Evolutionary conservation across 2,797 vertebrate species (phyloP), one percentile per base, ranked within the genome.

Genomic region (Aulostomus chinensis): DNA sequence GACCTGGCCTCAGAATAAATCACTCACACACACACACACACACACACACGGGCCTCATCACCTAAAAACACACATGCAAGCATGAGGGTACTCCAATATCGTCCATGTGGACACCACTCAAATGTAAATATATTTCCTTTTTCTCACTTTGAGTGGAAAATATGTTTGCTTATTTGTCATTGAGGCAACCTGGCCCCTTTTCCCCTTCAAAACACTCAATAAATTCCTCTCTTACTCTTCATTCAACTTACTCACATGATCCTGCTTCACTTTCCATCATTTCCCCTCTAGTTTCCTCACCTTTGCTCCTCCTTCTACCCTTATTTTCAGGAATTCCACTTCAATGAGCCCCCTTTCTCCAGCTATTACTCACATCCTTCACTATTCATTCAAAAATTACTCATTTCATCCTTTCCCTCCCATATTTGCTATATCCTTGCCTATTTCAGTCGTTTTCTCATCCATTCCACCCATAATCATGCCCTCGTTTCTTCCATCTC

Each of bases 1-100:
- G 76, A 60, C 47, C 54, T 60, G 69, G 71, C 78, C 61, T 68
- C 64, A 29, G 60, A 73, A 73, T 75, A 83, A 86, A 86, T 86
- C 68, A 81, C 18, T 13, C 32, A 16, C 28, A 26, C 21, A 16
- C 34, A n/a, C 15, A 48, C 32, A 35, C 24, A 53, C 31, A 48
- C 59, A 28, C 31, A 51, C 36, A 34, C 31, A 42, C 18, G 48
- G 48, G 41, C 49, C 39, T 55, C 13, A 12, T 35, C 46, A 38
- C 68, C 60, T 42, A 46, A 24, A 31, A 61, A 56, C 64, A 58
- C 59, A 59, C 38, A 48, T 15, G 16, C 47, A 52, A 13, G 18
- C 8, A 59, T 18, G 21, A 53, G 52, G 48, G 40, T 30, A 21
- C 12, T 17, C 31, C 34, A 28, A 62, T 22, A 28, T 37, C 66